Percentiles rank a stretch among this genome's conserved stretches.
These are phyloP conservation scores for Tenodera sinensis DNA, from an alignment of 2,888 invertebrate genomes.

Conservation along the genomic window DNA sequence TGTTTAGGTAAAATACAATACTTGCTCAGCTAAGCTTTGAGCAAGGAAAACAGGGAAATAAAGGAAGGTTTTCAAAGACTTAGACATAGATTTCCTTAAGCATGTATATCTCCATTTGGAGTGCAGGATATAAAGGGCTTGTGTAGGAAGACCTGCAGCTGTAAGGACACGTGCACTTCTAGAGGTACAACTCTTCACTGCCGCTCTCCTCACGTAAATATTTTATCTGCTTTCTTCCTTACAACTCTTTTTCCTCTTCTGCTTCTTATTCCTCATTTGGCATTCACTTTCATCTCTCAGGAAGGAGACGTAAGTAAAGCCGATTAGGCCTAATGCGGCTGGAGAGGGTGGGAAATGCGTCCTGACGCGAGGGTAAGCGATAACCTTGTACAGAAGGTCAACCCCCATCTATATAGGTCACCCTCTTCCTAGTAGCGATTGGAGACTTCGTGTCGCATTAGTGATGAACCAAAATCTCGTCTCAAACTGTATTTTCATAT, in stretches of 20 bases:
- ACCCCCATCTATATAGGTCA: neutral
- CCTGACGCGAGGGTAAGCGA: neutral
- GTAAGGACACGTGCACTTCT: too few relatives aligned
- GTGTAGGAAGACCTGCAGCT: too few relatives aligned
- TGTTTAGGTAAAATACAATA: too few relatives aligned
- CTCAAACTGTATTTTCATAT: too few relatives aligned
- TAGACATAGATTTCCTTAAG: too few relatives aligned
- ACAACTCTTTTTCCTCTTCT: neutral
- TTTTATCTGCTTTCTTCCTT: neutral
- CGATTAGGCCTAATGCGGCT: neutral
- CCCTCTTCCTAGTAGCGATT: neutral
- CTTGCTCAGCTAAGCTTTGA: too few relatives aligned
- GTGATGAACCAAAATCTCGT: too few relatives aligned
- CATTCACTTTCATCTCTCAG: neutral
- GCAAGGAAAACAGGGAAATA: too few relatives aligned
- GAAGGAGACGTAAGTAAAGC: neutral
- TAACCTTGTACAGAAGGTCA: neutral
- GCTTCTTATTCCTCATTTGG: neutral
- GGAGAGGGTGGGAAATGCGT: neutral
- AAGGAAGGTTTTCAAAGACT: too few relatives aligned
- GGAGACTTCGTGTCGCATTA: too few relatives aligned
- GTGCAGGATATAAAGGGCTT: too few relatives aligned
- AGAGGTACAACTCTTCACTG: neutral
- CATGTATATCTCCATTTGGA: too few relatives aligned
- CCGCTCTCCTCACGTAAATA: neutral